A percentile compares a stretch with the other conserved stretches of the same genome.
phyloP scores from a whole-genome alignment of 2,888 invertebrate genomes.

The Zygogramma bicolorata region DNA sequence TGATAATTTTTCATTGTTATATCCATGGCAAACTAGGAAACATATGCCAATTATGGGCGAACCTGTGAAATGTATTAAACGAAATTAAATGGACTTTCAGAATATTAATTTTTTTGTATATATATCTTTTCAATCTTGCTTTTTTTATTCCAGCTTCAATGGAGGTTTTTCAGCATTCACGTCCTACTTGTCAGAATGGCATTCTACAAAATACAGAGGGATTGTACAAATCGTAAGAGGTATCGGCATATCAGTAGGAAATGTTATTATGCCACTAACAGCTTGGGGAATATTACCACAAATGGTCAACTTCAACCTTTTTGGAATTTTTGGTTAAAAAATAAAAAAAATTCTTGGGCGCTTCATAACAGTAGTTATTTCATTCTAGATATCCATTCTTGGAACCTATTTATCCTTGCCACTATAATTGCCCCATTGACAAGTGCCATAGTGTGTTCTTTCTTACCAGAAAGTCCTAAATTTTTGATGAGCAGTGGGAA shows the following conservation, averaged over 20 bases:
- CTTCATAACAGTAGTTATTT: conserved; percentile 26
- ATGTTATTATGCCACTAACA: conserved; percentile 74
- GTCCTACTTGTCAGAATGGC: conserved; percentile 80
- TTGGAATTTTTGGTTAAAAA: conserved; percentile 46
- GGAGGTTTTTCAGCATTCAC: conserved; percentile 68
- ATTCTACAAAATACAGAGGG: conserved; percentile 74
- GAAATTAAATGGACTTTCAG: too few species aligned
- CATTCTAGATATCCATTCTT: conserved; percentile 70
- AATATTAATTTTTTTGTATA: too few species aligned
- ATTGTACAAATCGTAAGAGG: conserved; percentile 75
- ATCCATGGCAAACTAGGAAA: too few species aligned
- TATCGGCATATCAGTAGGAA: conserved; percentile 73
- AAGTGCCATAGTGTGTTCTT: conserved; percentile 72
- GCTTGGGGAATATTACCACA: conserved; percentile 80
- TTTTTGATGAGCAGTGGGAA: conserved; percentile 79
- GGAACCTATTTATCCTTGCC: conserved; percentile 74
- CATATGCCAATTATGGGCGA: too few species aligned
- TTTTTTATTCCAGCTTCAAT: conserved; percentile 44
- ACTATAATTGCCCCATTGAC: conserved; percentile 75
- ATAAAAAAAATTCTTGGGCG: background rate
- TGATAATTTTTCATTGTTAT: too few species aligned
- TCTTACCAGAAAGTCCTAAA: conserved; percentile 83
- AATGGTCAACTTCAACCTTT: conserved; percentile 68
- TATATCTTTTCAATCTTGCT: too few species aligned
- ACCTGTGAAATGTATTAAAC: too few species aligned